phyloP scores from a whole-genome alignment of 2,888 invertebrate genomes.

The Pyrrhosoma nymphula region DNA sequence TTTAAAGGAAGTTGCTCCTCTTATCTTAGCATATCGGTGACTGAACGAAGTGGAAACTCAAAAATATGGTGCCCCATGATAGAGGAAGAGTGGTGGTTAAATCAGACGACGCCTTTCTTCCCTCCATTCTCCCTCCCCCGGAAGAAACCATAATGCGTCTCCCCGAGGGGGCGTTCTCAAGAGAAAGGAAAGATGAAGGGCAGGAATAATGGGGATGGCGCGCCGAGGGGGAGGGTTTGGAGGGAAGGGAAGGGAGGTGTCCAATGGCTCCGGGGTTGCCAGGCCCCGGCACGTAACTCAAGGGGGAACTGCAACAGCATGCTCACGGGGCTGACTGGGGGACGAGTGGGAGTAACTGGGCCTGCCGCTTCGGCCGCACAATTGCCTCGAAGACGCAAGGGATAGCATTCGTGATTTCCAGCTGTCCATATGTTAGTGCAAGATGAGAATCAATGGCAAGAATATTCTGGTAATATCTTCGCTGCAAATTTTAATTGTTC shows the following conservation, averaged over 20 bases:
- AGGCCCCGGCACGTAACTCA: neutral
- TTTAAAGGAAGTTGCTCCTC: neutral
- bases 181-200: neutral
- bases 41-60: neutral
- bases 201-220: slow-evolving; percentile 16
- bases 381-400: neutral
- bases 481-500: too few species aligned
- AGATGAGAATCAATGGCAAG: too few species aligned
- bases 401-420: neutral
- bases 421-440: too few species aligned
- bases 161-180: neutral
- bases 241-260: neutral
- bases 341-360: neutral
- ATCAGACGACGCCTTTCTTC: neutral
- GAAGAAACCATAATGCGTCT: neutral
- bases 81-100: neutral
- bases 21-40: neutral
- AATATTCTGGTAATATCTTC: too few species aligned
- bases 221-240: neutral
- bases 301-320: neutral
- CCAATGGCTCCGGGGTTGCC: neutral
- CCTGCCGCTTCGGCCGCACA: neutral
- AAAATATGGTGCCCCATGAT: neutral
- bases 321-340: neutral
- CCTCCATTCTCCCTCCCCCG: neutral